These are phyloP conservation scores for Seladonia tumulorum DNA, from an alignment of 2,888 invertebrate species.

Conservation along the genomic window DNA sequence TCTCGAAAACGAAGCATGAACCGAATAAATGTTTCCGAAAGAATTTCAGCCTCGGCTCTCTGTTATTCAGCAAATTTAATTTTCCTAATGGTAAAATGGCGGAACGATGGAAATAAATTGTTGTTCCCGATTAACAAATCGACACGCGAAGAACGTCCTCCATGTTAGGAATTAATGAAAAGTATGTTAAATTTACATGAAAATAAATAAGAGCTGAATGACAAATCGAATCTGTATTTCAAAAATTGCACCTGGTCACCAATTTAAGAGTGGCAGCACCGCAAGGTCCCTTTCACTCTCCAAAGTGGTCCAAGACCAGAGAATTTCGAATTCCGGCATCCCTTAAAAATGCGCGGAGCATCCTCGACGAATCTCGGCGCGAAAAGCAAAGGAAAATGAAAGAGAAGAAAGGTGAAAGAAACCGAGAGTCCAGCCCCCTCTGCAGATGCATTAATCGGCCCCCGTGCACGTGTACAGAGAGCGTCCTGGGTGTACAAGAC, in stretches of 20 bases:
- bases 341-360: neutral
- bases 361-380: neutral
- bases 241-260: neutral
- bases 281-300: neutral
- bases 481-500: conserved; percentile 79
- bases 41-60: too few species aligned
- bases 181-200: too few species aligned
- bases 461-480: conserved; percentile 66
- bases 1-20: too few species aligned
- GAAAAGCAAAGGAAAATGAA: neutral
- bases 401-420: conserved; percentile 9
- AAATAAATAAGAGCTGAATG: too few species aligned
- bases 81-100: too few species aligned
- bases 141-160: too few species aligned
- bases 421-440: neutral
- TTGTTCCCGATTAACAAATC: too few species aligned
- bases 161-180: too few species aligned
- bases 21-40: too few species aligned
- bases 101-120: too few species aligned
- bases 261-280: neutral
- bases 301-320: neutral
- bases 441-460: conserved; percentile 72
- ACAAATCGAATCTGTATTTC: neutral
- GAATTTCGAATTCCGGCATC: neutral
- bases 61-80: too few species aligned